Conservation (phyloP, 1,140 invertebrate genomes). For the Berghia stephanieae region DNA sequence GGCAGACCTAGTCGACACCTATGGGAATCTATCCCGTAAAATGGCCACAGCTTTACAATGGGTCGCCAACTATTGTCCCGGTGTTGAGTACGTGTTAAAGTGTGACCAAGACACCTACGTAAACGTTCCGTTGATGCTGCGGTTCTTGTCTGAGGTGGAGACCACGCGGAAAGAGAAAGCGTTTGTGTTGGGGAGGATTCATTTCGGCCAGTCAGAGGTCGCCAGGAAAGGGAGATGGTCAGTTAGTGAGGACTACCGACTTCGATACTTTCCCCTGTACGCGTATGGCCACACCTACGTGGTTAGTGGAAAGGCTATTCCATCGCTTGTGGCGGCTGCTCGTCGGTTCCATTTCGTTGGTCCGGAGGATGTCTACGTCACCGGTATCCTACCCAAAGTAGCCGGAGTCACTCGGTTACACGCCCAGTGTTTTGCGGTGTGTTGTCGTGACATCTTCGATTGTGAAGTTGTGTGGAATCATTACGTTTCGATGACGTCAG, state of each 20-base stretch:
- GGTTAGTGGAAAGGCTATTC: constrained; percentile 46
- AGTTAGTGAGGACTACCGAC: constrained; percentile 24
- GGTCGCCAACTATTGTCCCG: constrained; percentile 74
- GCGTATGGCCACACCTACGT: constrained; percentile 58
- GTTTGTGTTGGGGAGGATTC: background rate
- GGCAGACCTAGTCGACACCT: constrained; percentile 48
- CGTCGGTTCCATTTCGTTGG: constrained; percentile 40
- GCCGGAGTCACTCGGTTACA: constrained; percentile 16
- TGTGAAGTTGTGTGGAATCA: no score
- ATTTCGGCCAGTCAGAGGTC: background rate
- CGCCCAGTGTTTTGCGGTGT: constrained; percentile 12
- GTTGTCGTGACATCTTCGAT: background rate
- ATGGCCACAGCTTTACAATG: constrained; percentile 86
- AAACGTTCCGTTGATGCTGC: constrained; percentile 71
- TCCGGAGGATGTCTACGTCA: constrained; percentile 64
- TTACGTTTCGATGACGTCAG: no score
- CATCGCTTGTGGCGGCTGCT: constrained; percentile 42
- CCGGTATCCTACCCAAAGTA: constrained; percentile 43
- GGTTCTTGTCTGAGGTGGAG: background rate
- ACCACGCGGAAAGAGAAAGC: background rate
- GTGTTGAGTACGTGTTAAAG: constrained; percentile 78
- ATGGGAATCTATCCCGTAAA: constrained; percentile 49
- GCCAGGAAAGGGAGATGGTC: constrained; percentile 26
- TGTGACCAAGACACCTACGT: constrained; percentile 88
- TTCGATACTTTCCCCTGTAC: constrained; percentile 49